Conservation (phyloP, 2,888 invertebrate genomes). For the Eustalomyia histrio region DNA sequence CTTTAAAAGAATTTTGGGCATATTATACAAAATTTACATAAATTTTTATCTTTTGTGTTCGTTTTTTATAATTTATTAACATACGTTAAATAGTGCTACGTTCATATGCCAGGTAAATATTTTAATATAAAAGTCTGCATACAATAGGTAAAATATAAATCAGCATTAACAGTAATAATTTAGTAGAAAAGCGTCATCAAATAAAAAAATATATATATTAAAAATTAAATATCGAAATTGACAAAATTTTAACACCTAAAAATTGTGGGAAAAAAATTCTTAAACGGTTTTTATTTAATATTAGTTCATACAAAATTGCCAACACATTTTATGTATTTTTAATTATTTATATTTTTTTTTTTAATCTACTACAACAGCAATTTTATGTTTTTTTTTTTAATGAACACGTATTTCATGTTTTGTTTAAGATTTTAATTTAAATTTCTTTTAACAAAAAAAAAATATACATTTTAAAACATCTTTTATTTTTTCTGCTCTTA, state of each 20-base stretch:
- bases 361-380: constrained; percentile 11
- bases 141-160: constrained; percentile 52
- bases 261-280: background rate
- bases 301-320: too few relatives aligned
- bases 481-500: constrained; percentile 1
- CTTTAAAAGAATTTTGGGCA: background rate
- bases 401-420: constrained; percentile 57
- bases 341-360: constrained; percentile 11
- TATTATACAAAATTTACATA: background rate
- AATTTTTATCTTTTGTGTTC: background rate
- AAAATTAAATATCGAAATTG: background rate
- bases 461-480: background rate
- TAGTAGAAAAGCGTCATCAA: constrained; percentile 47
- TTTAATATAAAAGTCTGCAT: constrained; percentile 19
- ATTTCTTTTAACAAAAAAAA: constrained; percentile 18
- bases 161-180: constrained; percentile 48
- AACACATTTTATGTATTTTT: background rate
- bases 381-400: constrained; percentile 50
- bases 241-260: constrained; percentile 12
- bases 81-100: constrained; percentile 9
- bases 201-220: constrained; percentile 30
- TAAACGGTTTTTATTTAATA: constrained; percentile 23
- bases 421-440: constrained; percentile 19
- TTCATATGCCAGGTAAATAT: constrained; percentile 29
- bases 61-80: background rate